Base-by-base conservation (phyloP, 2,888 invertebrate genomes). In the Ormyrus labotus region DNA sequence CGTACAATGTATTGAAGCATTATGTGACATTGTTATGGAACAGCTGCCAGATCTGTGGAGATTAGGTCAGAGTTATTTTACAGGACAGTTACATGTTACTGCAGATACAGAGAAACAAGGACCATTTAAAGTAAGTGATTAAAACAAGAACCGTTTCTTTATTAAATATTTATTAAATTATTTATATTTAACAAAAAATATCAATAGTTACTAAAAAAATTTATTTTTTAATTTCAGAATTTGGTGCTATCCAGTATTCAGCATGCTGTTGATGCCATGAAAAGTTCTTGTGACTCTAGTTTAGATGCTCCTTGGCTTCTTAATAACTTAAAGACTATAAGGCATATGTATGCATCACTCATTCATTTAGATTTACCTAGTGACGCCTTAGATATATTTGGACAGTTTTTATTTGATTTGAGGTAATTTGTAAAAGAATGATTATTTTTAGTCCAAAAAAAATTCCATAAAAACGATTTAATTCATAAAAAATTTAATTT, bases 21-120 rank as follows among this genome's bases (percentile, higher is more conserved):
- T 97, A 53, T 95, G 96, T 82, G 94, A 95, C 76, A 93, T 95
- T 81, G 93, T 97, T 60, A 93, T 94, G 1, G 94, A 94, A 78
- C 94, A 95, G 83, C 93, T 99, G 88, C 96, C 97, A 53, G 97
- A 98, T 90, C 93, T 99, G 86, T 99, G 98, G 98, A 96, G 97
- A 88, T 93, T 99, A 0, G 98, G 99, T 0, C 95, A 98, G 87
- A 95, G 97, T 58, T 99, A 99, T 92, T 98, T 98, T 91, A 95
- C 96, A 5, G 97, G 96, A 7, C 96, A 97, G 88, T 91, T 98
- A 76, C 94, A 95, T 85, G 94, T 96, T 0, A 94, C 95, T 83
- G 93, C 94, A 10, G 95, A 95, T 88, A 91, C 93, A 2, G 94
- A 94, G n/a, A 93, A 96, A 73, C 96, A 96, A 80, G 92, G 93